These are phyloP conservation scores for Phalangium opilio DNA, from an alignment of 2,888 invertebrate species.

Conservation along the genomic window DNA sequence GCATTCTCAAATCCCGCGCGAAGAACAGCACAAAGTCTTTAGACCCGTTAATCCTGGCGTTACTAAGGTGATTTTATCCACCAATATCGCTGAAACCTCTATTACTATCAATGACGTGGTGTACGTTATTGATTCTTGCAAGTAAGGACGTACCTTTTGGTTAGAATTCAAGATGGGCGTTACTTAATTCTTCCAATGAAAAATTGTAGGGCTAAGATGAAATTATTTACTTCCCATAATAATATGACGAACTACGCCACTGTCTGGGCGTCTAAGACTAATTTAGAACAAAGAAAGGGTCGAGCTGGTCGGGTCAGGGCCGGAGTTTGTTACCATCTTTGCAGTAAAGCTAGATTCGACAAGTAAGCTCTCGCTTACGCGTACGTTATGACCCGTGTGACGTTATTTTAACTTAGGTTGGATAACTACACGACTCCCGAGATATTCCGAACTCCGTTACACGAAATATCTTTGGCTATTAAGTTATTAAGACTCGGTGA, in stretches of 20 bases:
- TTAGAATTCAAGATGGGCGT: background rate
- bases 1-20: conserved; percentile 92
- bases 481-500: conserved; percentile 77
- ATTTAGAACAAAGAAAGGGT: conserved; percentile 85
- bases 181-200: conserved; percentile 16
- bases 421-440: conserved; percentile 81
- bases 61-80: conserved; percentile 87
- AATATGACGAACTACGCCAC: conserved; percentile 98
- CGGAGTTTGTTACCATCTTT: conserved; percentile 86
- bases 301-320: conserved; percentile 88
- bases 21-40: conserved; percentile 79
- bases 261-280: conserved; percentile 75
- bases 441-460: conserved; percentile 92
- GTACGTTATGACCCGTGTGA: background rate
- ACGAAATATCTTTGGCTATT: conserved; percentile 81
- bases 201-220: conserved; percentile 86
- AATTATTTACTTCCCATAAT: conserved; percentile 92
- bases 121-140: conserved; percentile 92
- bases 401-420: conserved; percentile 27
- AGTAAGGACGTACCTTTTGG: conserved; percentile 34
- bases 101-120: conserved; percentile 98
- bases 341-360: conserved; percentile 39
- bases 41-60: conserved; percentile 64
- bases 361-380: conserved; percentile 25
- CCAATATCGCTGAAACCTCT: conserved; percentile 96